Base-by-base conservation (phyloP, 2,888 invertebrate genomes). In the Beris chalybata region DNA sequence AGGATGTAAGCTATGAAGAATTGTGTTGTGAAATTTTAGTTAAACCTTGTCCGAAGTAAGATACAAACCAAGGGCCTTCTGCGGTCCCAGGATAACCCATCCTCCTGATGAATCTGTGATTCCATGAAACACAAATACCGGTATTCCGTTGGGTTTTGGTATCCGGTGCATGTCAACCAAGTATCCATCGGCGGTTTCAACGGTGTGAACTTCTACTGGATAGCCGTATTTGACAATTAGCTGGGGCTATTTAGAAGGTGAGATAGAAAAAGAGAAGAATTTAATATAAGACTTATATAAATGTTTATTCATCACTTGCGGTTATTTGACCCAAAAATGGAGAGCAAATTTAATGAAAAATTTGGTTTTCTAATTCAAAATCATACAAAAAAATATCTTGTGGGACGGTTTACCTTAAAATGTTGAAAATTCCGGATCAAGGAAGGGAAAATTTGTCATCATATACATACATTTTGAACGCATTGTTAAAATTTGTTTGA, bases 181-280 rank as follows among this genome's bases (percentile, higher is more conserved):
- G 76, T 91, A 94, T 1, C 91, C 91, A 82, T 95, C 94, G 43
- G 83, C 77, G 0, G 94, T 95, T 55, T 82, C 82, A 30, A 89
- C 85, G 12, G 76, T 75, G 76, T 91, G 87, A 47, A 82, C 82
- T 79, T 91, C 89, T 32, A 85, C 77, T 11, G 84, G 83, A 75
- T 90, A 91, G 7, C 85, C 84, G 74, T 89, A 86, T 73, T 86
- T 85, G 64, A 77, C 76, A 31, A 89, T 82, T 66, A 89, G 77
- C 72, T 85, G 80, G 0, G 80, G 79, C 83, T 82, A 22, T 13
- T 12, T 31, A 43, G 6, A 57, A 30, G 44, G n/a, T 44, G 44
- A 44, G 22, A 22, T 22, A 3, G 22, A 22, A 22, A 22, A 22
- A 22, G 22, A 3, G 22, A 22, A 22, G 22, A 22, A 22, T 22